Conservation (phyloP, 2,888 invertebrate genomes). For the Spodoptera picta region DNA sequence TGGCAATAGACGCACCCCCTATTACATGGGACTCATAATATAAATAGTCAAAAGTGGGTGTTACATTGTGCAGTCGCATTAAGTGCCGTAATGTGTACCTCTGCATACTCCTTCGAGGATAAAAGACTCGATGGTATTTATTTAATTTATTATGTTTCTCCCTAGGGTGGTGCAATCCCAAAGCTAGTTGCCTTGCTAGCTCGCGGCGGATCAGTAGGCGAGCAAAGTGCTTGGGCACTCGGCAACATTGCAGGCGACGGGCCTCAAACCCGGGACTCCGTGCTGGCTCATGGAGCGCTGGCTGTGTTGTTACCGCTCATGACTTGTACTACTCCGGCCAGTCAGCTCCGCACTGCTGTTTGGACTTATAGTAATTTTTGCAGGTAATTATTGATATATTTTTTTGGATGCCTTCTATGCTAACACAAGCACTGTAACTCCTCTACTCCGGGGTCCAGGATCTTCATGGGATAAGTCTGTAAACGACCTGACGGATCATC, state of each 20-base stretch:
- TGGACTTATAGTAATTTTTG: constrained; percentile 98
- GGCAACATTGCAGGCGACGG: constrained; percentile 99
- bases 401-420: too few species aligned
- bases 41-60: too few species aligned
- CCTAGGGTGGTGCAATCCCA: constrained; percentile 94
- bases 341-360: constrained; percentile 93
- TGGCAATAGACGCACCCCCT: too few species aligned
- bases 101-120: too few species aligned
- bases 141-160: constrained; percentile 36
- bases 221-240: constrained; percentile 99
- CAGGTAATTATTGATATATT: constrained; percentile 69
- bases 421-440: too few species aligned
- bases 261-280: constrained; percentile 93
- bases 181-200: constrained; percentile 92
- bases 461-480: too few species aligned
- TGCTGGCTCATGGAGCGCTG: constrained; percentile 92
- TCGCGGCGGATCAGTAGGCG: constrained; percentile 93
- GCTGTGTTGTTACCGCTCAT: constrained; percentile 90
- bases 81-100: too few species aligned
- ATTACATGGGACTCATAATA: too few species aligned
- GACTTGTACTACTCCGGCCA: constrained; percentile 78
- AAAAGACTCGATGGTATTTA: too few species aligned
- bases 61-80: too few species aligned
- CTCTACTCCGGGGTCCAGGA: too few species aligned
- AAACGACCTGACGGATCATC: too few species aligned